Base-by-base conservation (phyloP, 92 coral and sea anemone genomes). In the Bergia sp. region DNA sequence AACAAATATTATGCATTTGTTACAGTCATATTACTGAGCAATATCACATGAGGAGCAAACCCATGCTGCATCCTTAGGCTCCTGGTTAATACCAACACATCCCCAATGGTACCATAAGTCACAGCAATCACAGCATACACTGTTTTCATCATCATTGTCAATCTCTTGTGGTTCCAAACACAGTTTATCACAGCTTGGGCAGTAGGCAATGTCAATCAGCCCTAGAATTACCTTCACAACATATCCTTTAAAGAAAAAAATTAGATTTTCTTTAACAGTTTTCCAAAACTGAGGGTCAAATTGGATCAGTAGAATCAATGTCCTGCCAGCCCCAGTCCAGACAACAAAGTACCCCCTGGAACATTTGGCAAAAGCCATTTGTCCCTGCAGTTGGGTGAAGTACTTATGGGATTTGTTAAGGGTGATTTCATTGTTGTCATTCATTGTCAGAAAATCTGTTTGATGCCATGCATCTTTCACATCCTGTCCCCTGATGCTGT, bases 311-410 rank as follows among this genome's bases (percentile, higher is more conserved):
- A 88, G 89, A 49, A 84, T 58, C 39, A 67, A 64, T 49, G 91
- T 86, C 13, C 85, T 85, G 39, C 86, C 86, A 58, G 84, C 72
- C 37, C 61, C 23, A 71, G 89, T 55, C 93, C 90, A 91, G 73
- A 80, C 89, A 45, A 92, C 94, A 89, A 92, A 92, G 80, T 38
- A 81, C 47, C 73, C 37, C 81, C 57, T 89, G 55, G 87, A 55
- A 12, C 65, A 72, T 50, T 88, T 91, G 45, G 91, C 71, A 29
- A 87, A 16, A 13, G 89, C 91, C 94, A 92, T 92, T 57, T 87
- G 86, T 11, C 94, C 94, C 81, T 79, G 86, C 47, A 89, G 80
- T 65, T 92, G 93, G 79, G 61, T 82, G 90, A 37, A 92, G 66
- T 89, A 80, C 67, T 77, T 92, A 75, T 86, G 94, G 41, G 73